phyloP scores from a whole-genome alignment of 2,797 vertebrate species.

The Buceros bicornis region DNA sequence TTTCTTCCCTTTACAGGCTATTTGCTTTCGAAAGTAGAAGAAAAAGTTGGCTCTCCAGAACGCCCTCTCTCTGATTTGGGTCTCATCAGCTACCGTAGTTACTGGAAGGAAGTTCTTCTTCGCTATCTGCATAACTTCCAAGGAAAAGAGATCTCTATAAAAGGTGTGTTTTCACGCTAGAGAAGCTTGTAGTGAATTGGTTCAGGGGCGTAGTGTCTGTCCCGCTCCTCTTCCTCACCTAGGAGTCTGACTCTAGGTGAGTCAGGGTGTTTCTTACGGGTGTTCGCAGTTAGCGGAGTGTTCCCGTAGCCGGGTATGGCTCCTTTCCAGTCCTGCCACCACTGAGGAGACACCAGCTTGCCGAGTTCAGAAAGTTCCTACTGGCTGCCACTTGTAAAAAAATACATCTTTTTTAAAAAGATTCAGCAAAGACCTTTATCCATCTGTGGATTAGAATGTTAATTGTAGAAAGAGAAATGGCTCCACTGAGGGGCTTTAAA shows the following conservation, averaged over 20 bases:
- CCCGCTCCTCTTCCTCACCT: not conserved
- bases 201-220: not conserved
- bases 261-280: no score
- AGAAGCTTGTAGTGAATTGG: not conserved
- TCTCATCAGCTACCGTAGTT: slow-evolving; percentile 95
- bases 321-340: not conserved
- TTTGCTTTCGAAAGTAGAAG: slow-evolving; percentile 91
- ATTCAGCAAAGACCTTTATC: not conserved
- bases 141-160: slow-evolving; percentile 98
- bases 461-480: not conserved
- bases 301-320: not conserved
- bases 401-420: not conserved
- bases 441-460: not conserved
- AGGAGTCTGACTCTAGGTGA: no score
- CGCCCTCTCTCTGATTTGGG: slow-evolving; percentile 93
- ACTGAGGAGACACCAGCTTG: not conserved
- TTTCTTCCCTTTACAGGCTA: slow-evolving; percentile 82
- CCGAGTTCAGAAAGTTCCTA: not conserved
- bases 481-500: not conserved
- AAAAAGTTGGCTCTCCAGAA: slow-evolving; percentile 94
- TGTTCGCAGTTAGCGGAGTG: not conserved
- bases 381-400: not conserved
- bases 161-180: slow-evolving; percentile 82
- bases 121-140: slow-evolving; percentile 95
- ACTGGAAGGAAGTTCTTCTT: slow-evolving; percentile 98